Evolutionary conservation across 2,888 invertebrate species (phyloP), one percentile per base, ranked within the genome.

Genomic region (Acleris holmiana): DNA sequence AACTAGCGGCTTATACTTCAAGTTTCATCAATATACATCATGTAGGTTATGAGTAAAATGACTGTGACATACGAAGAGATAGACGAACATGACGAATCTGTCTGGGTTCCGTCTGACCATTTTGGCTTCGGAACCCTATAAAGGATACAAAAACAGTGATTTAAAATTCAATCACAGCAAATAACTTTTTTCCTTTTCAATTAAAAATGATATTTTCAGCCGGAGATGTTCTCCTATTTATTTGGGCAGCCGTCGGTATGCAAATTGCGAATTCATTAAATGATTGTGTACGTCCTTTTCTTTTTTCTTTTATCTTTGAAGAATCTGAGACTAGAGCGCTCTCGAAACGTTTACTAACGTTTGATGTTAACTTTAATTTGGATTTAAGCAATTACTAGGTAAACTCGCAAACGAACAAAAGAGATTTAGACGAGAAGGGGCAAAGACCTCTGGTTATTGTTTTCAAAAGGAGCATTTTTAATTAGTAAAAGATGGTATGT

Each of bases 231-330:
- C 82, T 69, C 71, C 19, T 69, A 73, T 78, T 84, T 84, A 81
- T 83, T 85, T 75, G 78, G 75, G 72, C 78, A 80, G 80, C 81
- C 82, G 84, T 86, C 84, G 86, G 87, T 85, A 89, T 89, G 88
- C 87, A 89, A 89, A 89, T 88, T 88, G 84, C 80, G 83, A 89
- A 88, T 89, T 89, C 89, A 89, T 88, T 88, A 88, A 88, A 89
- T 86, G 83, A 86, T 89, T 88, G 88, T 88, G 79, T 78, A 76
- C 79, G 79, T 79, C 74, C 75, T 47, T 80, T 84, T 86, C 80
- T 74, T 71, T 82, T 83, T 76, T 69, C 67, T 76, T 78, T 76
- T 69, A 72, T 77, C 76, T 81, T 85, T 84, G 84, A 84, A 84
- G 80, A 81, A 78, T 78, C 85, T 83, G 84, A 86, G 85, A 84